Percentiles rank a stretch among this genome's conserved stretches.
Conservation (phyloP, 2,797 vertebrate genomes). For the Spinus pinus region DNA sequence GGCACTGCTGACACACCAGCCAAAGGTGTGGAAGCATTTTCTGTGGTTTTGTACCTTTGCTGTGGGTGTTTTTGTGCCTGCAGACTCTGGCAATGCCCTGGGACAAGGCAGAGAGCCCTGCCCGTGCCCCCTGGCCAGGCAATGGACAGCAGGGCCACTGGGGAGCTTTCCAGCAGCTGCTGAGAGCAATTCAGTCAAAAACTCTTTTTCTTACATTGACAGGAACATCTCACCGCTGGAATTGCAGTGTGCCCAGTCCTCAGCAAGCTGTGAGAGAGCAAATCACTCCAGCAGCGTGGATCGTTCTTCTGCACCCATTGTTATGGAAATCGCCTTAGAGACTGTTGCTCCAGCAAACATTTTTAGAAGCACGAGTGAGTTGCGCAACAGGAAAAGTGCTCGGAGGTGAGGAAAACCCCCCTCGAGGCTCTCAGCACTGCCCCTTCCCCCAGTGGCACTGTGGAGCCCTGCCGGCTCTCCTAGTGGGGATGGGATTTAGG, state of each 20-base stretch:
- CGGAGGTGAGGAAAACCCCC: background rate
- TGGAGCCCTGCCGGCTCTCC: background rate
- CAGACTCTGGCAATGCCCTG: fast-evolving
- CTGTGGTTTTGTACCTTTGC: background rate
- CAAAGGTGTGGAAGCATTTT: background rate
- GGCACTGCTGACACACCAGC: background rate
- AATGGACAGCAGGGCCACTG: background rate
- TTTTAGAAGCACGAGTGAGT: background rate
- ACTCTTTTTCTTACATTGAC: background rate
- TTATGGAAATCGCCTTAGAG: constrained; percentile 49
- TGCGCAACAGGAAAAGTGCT: background rate
- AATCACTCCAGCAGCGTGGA: background rate
- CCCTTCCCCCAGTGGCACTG: background rate
- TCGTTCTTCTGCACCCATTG: background rate
- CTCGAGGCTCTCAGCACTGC: background rate
- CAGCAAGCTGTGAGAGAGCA: fast-evolving
- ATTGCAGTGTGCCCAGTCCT: fast-evolving
- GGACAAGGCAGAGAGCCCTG: background rate
- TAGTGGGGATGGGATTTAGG: background rate
- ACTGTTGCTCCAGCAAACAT: background rate
- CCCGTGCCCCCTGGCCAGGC: background rate
- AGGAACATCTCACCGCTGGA: background rate
- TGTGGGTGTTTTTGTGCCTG: background rate
- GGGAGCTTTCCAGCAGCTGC: background rate
- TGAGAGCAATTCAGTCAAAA: background rate